Base-by-base conservation (phyloP, 2,888 invertebrate genomes). In the Caenorhabditis macrosperma region DNA sequence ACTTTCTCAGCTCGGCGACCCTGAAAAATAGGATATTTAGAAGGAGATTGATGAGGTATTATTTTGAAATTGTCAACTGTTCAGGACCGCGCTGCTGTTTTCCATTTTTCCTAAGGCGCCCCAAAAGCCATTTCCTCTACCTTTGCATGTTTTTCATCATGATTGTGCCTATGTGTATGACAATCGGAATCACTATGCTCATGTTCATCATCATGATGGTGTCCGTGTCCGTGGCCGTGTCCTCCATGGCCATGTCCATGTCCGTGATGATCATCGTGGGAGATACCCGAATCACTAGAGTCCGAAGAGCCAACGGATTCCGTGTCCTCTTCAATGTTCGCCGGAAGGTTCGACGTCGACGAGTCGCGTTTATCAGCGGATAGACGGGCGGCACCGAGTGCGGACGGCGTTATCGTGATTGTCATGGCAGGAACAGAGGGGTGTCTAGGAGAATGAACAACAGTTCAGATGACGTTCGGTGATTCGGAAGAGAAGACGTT, bases 1-100 rank as follows among this genome's bases (percentile, higher is more conserved):
- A 86, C 82, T 41, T 82, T 78, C 75, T 88, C 88, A 2, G 88
- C 84, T 2, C 85, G 80, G 12, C 80, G 79, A 50, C 84, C 80
- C 88, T 88, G 81, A 26, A 85, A 82, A 41, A 30, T 30, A 20
- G 28, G 66, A 28, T 2, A 44, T 22, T 17, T 15, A 50, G 24
- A 26, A 22, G 12, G n/a, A 20, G 50, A 33, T 10, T 9, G n/a
- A n/a, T n/a, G n/a, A n/a, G n/a, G n/a, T n/a, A n/a, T n/a, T n/a
- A n/a, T n/a, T n/a, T n/a, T n/a, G n/a, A n/a, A n/a, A n/a, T n/a
- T n/a, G n/a, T n/a, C n/a, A n/a, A n/a, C n/a, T n/a, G n/a, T n/a
- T n/a, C n/a, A n/a, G n/a, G n/a, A n/a, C n/a, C n/a, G n/a, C n/a
- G n/a, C n/a, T n/a, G n/a, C n/a, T 33, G 9, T 63, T 44, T 44